Evolutionary conservation across 2,888 invertebrate species (phyloP), one percentile per base, ranked within the genome.

Genomic region (Drosophila mimetica): DNA sequence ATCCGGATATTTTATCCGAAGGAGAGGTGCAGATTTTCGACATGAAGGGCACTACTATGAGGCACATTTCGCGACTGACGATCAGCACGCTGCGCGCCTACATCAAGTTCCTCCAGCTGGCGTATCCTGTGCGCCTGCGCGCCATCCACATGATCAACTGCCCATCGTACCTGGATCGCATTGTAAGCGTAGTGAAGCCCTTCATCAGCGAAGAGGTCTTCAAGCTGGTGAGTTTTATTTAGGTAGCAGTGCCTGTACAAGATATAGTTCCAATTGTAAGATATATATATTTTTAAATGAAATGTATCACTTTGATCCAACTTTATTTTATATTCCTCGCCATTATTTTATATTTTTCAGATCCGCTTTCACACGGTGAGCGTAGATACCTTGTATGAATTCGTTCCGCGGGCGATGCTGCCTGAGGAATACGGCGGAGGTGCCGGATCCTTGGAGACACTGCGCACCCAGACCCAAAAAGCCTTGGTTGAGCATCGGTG

Each of bases 11-110:
- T 1, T 66, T 90, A 36, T 89, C 90, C 9, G 77, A 8, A 34
- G 95, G 95, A 5, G 95, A 95, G 88, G 93, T 95, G 46, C 95
- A 95, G 0, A 94, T 95, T 48, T 95, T 95, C 74, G 95, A 95
- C 87, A 94, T 95, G 88, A 92, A 93, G 0, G 94, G 95, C 57
- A 93, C 94, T 18, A 93, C 93, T 0, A 90, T 95, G 70, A 93
- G 93, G 75, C 95, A 95, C 80, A 92, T 95, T 16, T 92, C 94
- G 13, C 94, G 94, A 14, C 66, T 90, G 28, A 89, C 86, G 13
- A 86, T 90, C 18, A 84, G 81, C 54, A 90, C 90, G 2, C 46
- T 90, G 25, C 82, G 90, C 5, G 77, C 80, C 8, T 90, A 90
- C 67, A 71, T 90, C 8, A 88, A 89, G 60, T 90, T 88, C 74